Evolutionary conservation across 2,888 invertebrate genomes (phyloP), one percentile per base, ranked within the genome.

Genomic region (Sympetrum striolatum): DNA sequence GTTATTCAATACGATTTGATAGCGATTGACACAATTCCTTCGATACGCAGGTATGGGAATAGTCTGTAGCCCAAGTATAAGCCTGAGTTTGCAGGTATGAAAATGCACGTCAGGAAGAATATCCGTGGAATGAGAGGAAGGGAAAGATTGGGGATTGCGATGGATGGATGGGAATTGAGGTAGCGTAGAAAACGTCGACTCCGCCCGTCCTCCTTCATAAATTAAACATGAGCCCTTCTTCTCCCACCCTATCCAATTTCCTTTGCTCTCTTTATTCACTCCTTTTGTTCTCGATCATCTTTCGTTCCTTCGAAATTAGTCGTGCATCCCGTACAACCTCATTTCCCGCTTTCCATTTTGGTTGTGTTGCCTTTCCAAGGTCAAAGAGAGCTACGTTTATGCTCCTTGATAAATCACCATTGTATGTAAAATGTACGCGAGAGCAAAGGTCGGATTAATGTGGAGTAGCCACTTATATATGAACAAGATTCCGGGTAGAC

Each of bases 261-360:
- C 86, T 22, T 60, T 22, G 25, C 58, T 58, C 35, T 58, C 58
- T 48, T 58, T 35, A 73, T 35, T n/a, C 86, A 37, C 60, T 18
- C 35, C 58, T 58, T 44, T 86, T 35, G 22, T 64, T 64, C 86
- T 22, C 86, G 18, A 58, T 86, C 60, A n/a, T 86, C 60, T 60
- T 86, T 60, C 82, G 58, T 82, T 58, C 82, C 82, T 82, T 35
- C 86, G 35, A 60, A 86, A 86, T 86, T 86, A 64, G 86, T 86
- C 64, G 86, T 37, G 48, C 37, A 86, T 60, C 86, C 39, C 73
- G 73, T 73, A 73, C 73, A 73, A 73, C 73, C 73, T 73, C 73
- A 73, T 73, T 73, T 73, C 73, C 73, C 73, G 73, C 73, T 73
- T 73, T 73, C 73, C 73, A 73, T 73, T 73, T 73, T 73, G 73